phyloP scores from a whole-genome alignment of 2,113 vertebrate species.

The Tenebrosternarchus preto region DNA sequence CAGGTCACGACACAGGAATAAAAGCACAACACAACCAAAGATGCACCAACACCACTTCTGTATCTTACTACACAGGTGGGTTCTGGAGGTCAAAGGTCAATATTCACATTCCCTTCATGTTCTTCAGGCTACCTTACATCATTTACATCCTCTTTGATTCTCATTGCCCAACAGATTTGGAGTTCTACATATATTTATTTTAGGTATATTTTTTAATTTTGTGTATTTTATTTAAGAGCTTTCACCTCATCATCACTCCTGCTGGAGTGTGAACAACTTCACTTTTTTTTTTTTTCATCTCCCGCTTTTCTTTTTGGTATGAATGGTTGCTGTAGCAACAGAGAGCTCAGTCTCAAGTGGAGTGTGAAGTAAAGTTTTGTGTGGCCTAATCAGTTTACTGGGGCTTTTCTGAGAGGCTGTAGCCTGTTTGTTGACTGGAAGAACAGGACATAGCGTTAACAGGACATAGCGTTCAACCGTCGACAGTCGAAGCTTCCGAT shows the following conservation, averaged over 20 bases:
- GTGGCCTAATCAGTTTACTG: not conserved
- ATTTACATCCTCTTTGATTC: constrained; percentile 27
- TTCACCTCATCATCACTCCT: constrained; percentile 11
- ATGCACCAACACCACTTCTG: not conserved
- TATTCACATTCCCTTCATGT: constrained; percentile 55
- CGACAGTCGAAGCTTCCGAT: not conserved
- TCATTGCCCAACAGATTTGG: constrained; percentile 6
- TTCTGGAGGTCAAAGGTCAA: constrained; percentile 44
- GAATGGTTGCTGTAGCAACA: constrained; percentile 20
- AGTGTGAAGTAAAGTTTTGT: not conserved
- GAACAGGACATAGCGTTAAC: not conserved
- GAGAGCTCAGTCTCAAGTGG: not conserved
- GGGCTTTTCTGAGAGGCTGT: not conserved
- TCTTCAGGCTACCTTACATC: constrained; percentile 29
- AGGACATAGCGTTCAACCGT: not conserved
- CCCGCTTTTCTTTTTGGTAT: constrained; percentile 26
- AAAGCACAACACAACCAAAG: not conserved
- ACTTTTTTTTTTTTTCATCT: constrained; percentile 25
- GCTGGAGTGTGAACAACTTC: not conserved
- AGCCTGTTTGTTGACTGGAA: not conserved
- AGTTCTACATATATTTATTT: constrained; percentile 1
- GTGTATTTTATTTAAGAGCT: constrained; percentile 4
- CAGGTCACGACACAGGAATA: not conserved
- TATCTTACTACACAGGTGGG: constrained; percentile 8
- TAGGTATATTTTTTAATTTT: too few species aligned